Conservation (phyloP, 2,797 vertebrate genomes). For the Crypturellus tataupa region DNA sequence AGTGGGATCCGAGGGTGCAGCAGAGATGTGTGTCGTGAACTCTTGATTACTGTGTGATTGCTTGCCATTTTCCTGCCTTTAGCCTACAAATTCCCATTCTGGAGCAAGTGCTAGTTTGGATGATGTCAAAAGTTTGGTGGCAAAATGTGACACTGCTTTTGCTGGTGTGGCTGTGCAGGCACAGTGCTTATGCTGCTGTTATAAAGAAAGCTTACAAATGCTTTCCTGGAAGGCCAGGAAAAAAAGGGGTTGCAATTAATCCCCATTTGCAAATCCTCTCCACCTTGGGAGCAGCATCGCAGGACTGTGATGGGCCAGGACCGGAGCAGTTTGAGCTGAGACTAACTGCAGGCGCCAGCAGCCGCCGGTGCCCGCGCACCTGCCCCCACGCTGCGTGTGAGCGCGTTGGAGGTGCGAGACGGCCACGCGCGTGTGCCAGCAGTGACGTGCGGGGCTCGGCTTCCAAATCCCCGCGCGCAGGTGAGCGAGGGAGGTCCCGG, state of each 20-base stretch:
- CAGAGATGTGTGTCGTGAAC: not conserved
- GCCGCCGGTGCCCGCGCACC: too few relatives aligned
- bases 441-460: conserved; percentile 35
- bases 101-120: not conserved
- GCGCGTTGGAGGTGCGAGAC: accelerated
- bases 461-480: not conserved
- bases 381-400: not conserved
- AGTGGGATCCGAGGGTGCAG: not conserved
- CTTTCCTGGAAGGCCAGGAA: not conserved
- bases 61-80: not conserved
- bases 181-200: not conserved
- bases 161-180: not conserved
- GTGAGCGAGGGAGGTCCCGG: not conserved
- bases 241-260: not conserved
- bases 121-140: not conserved
- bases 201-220: not conserved
- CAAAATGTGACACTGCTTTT: accelerated
- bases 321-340: not conserved
- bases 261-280: accelerated
- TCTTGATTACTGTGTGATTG: accelerated
- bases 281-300: not conserved
- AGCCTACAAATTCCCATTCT: accelerated
- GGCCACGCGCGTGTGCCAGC: not conserved
- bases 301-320: not conserved
- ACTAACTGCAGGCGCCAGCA: too few relatives aligned